Evolutionary conservation across 2,797 vertebrate species (phyloP).

Genomic region (Lophius americanus): DNA sequence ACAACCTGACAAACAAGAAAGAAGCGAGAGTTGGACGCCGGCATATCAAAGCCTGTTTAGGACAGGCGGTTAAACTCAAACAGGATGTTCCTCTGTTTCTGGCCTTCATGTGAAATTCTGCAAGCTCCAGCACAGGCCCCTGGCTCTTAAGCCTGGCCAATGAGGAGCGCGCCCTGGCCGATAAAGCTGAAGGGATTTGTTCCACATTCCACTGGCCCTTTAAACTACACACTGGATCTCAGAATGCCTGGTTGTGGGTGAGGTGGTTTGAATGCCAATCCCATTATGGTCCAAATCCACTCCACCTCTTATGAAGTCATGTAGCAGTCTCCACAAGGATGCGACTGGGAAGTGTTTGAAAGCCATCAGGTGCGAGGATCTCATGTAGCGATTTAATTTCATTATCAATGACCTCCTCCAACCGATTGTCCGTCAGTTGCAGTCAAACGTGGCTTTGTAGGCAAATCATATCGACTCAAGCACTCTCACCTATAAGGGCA

Average conservation of each 20-base stretch:
- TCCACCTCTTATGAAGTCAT: constrained; percentile 15
- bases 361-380: constrained; percentile 23
- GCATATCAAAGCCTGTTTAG: constrained; percentile 73
- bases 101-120: constrained; percentile 81
- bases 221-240: constrained; percentile 76
- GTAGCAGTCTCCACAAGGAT: constrained; percentile 12
- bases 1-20: constrained; percentile 58
- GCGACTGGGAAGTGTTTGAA: constrained; percentile 22
- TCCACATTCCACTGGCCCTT: constrained; percentile 83
- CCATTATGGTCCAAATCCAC: constrained; percentile 31
- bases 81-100: constrained; percentile 83
- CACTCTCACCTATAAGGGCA: constrained; percentile 47
- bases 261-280: constrained; percentile 50
- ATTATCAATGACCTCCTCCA: constrained; percentile 24
- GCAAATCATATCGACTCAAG: constrained; percentile 49
- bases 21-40: constrained; percentile 43
- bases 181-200: constrained; percentile 84
- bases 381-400: constrained; percentile 14
- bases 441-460: constrained; percentile 29
- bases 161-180: constrained; percentile 65
- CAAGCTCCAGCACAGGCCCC: constrained; percentile 73
- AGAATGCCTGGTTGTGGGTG: constrained; percentile 69
- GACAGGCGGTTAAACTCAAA: constrained; percentile 73
- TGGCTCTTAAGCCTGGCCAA: constrained; percentile 73
- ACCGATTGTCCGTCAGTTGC: constrained; percentile 32